Evolutionary conservation across 2,888 invertebrate genomes (phyloP).

Genomic region (Ormyrus pomaceus): DNA sequence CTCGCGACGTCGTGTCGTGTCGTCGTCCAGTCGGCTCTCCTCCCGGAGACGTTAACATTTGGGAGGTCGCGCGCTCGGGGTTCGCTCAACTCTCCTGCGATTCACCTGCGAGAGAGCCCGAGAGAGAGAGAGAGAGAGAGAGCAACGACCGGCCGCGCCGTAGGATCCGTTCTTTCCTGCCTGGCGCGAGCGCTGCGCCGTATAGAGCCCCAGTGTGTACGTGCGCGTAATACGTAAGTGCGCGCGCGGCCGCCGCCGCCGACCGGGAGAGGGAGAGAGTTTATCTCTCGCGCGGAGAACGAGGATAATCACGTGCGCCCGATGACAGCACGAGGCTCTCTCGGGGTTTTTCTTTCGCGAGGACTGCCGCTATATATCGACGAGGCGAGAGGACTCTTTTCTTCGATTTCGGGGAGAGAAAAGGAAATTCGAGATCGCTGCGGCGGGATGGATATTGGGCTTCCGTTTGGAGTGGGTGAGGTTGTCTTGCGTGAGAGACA

Average conservation of each 20-base stretch:
- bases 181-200: not conserved
- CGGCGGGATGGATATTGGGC: too few species aligned
- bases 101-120: constrained; percentile 52
- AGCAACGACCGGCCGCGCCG: constrained; percentile 37
- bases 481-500: too few species aligned
- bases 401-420: not conserved
- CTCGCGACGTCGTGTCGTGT: too few species aligned
- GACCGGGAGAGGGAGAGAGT: not conserved
- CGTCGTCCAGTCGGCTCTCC: too few species aligned
- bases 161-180: not conserved
- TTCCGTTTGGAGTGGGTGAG: too few species aligned
- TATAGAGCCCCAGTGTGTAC: not conserved
- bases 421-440: too few species aligned
- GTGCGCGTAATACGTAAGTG: not conserved
- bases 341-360: not conserved
- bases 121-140: constrained; percentile 14
- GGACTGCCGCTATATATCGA: not conserved
- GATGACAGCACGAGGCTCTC: constrained; percentile 24
- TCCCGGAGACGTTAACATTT: constrained; percentile 12
- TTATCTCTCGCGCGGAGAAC: constrained; percentile 27
- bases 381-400: not conserved
- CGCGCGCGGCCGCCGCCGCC: not conserved
- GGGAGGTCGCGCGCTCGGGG: constrained; percentile 15
- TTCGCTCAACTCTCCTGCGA: not conserved
- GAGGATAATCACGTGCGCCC: constrained; percentile 31